Percentiles rank a stretch among this genome's conserved stretches.
Conservation (phyloP, 2,113 vertebrate species). For the Peromyscus polionotus region DNA sequence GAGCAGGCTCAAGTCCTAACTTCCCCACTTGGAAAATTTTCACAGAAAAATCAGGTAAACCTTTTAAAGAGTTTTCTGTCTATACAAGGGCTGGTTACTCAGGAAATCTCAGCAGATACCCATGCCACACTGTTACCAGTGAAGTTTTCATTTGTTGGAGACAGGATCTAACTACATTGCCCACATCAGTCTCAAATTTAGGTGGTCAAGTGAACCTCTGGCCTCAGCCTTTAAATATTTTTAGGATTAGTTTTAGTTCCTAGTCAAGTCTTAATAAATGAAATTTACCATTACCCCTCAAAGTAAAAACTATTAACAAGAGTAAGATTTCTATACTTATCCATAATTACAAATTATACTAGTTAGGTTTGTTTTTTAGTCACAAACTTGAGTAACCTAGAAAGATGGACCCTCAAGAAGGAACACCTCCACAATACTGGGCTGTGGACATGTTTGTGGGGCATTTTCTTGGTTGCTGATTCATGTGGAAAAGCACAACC, state of each 20-base stretch:
- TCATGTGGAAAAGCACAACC: neutral
- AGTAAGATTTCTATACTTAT: constrained; percentile 22
- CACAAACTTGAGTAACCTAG: neutral
- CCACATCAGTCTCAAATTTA: neutral
- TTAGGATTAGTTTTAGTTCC: constrained; percentile 15
- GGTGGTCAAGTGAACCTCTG: neutral
- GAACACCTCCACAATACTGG: neutral
- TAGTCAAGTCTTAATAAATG: constrained; percentile 21
- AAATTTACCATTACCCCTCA: constrained; percentile 16
- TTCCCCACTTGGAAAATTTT: neutral
- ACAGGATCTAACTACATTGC: neutral
- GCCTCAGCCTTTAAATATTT: neutral
- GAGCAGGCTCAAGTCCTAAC: neutral
- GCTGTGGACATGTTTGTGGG: neutral
- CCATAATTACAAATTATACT: constrained; percentile 22
- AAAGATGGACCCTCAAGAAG: neutral
- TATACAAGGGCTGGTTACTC: neutral
- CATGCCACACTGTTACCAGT: neutral
- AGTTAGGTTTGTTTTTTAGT: neutral
- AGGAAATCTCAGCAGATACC: constrained; percentile 6
- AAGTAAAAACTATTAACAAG: constrained; percentile 45
- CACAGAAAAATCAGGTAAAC: neutral
- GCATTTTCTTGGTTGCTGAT: neutral
- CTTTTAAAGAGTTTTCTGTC: neutral
- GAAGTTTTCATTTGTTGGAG: neutral